These are phyloP conservation scores for Augochlorella aurata DNA, from an alignment of 2,888 invertebrate genomes.

Conservation along the genomic window DNA sequence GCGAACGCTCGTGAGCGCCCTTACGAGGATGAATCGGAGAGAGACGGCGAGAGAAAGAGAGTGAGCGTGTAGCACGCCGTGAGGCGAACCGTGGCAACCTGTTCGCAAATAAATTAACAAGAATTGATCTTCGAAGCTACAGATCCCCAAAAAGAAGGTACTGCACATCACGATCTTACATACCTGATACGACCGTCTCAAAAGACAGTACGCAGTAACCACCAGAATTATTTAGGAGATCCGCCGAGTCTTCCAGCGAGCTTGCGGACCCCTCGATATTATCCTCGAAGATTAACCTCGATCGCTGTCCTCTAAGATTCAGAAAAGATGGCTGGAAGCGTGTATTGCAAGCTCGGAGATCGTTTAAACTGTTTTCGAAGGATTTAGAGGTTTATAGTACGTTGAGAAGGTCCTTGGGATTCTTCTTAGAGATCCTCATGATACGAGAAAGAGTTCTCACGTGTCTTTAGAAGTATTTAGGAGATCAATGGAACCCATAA, in stretches of 20 bases:
- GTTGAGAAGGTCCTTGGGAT: no score
- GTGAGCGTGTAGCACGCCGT: slow-evolving; percentile 9
- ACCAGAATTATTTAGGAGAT: slow-evolving; percentile 4
- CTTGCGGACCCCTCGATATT: not conserved
- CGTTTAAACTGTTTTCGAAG: no score
- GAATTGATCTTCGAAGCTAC: slow-evolving; percentile 69
- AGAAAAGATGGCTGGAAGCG: not conserved
- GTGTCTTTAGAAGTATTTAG: no score
- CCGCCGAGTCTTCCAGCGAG: not conserved
- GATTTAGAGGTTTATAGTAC: no score
- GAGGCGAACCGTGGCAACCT: slow-evolving; percentile 37
- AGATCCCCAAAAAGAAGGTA: slow-evolving; percentile 70
- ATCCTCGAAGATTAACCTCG: not conserved
- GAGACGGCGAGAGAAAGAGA: not conserved
- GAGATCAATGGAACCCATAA: no score
- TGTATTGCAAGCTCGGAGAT: no score
- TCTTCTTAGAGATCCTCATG: no score
- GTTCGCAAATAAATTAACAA: slow-evolving; percentile 70
- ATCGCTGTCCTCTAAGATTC: not conserved
- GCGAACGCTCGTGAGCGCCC: not conserved
- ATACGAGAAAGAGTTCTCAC: no score
- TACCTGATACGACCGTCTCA: slow-evolving; percentile 43
- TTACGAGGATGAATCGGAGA: not conserved
- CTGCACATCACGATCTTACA: slow-evolving; percentile 67
- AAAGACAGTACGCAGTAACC: slow-evolving; percentile 49